phyloP scores from a whole-genome alignment of 30 jellyfish, hydroid and myxozoan genomes.

The Nemopilema nomurai region DNA sequence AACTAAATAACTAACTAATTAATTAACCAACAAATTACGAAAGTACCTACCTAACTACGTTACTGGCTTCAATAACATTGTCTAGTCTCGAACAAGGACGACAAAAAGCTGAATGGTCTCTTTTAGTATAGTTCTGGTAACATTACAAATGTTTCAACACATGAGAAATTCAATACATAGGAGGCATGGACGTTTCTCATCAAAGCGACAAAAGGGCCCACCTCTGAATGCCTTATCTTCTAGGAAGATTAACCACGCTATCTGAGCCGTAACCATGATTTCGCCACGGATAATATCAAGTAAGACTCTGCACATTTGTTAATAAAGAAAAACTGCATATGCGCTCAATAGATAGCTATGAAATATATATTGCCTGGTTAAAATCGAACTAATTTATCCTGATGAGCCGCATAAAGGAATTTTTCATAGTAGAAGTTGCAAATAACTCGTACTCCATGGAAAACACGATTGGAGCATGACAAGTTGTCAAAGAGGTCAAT shows the following conservation, averaged over 20 bases:
- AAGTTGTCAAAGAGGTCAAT: too few species aligned
- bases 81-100: not conserved
- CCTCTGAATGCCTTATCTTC: not conserved
- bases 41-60: too few species aligned
- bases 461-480: too few species aligned
- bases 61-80: not conserved
- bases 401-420: too few species aligned
- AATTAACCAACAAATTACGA: too few species aligned
- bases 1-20: too few species aligned
- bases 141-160: not conserved
- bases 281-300: not conserved
- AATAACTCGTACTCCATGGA: too few species aligned
- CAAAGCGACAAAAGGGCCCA: not conserved
- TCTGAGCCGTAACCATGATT: not conserved
- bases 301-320: not conserved
- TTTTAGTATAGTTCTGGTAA: not conserved
- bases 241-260: not conserved
- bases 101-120: not conserved
- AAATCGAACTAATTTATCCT: too few species aligned
- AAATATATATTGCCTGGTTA: too few species aligned
- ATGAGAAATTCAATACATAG: not conserved
- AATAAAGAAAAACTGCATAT: not conserved
- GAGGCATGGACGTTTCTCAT: not conserved
- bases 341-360: not conserved
- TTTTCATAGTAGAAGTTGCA: too few species aligned